phyloP scores from a whole-genome alignment of 1,140 invertebrate genomes.

The Drosophila ananassae region DNA sequence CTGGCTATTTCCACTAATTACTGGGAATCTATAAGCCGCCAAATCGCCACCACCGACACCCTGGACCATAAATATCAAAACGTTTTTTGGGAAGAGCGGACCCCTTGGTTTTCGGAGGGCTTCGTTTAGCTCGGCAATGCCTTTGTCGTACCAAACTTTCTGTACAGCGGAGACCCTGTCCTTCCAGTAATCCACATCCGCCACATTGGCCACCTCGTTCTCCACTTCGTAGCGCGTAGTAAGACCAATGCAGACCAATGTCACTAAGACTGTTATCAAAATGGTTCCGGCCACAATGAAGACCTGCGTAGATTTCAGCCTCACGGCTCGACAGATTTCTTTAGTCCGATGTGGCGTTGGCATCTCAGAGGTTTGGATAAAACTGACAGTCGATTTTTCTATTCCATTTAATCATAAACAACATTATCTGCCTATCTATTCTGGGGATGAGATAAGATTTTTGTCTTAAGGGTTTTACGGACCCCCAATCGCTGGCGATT shows the following conservation, averaged over 20 bases:
- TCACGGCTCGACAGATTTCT: slow-evolving; percentile 29
- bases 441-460: slow-evolving; percentile 7
- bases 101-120: slow-evolving; percentile 23
- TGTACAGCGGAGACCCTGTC: slow-evolving; percentile 52
- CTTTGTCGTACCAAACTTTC: slow-evolving; percentile 66
- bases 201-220: slow-evolving; percentile 65
- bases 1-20: neutral
- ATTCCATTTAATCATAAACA: slow-evolving; percentile 9
- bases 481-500: slow-evolving; percentile 16
- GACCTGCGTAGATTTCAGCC: slow-evolving; percentile 63
- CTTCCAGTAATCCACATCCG: slow-evolving; percentile 72
- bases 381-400: slow-evolving; percentile 21
- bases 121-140: slow-evolving; percentile 59
- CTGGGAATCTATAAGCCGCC: slow-evolving; percentile 39
- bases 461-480: slow-evolving; percentile 33
- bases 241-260: slow-evolving; percentile 65
- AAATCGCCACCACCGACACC: slow-evolving; percentile 48
- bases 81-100: slow-evolving; percentile 20
- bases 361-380: slow-evolving; percentile 15
- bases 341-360: slow-evolving; percentile 23
- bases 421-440: slow-evolving; percentile 31
- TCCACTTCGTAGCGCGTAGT: slow-evolving; percentile 72
- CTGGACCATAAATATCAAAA: slow-evolving; percentile 48
- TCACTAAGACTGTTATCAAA: slow-evolving; percentile 53
- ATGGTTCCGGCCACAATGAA: slow-evolving; percentile 65